Base-by-base conservation (phyloP, 2,888 invertebrate species). In the Thyatira batis region DNA sequence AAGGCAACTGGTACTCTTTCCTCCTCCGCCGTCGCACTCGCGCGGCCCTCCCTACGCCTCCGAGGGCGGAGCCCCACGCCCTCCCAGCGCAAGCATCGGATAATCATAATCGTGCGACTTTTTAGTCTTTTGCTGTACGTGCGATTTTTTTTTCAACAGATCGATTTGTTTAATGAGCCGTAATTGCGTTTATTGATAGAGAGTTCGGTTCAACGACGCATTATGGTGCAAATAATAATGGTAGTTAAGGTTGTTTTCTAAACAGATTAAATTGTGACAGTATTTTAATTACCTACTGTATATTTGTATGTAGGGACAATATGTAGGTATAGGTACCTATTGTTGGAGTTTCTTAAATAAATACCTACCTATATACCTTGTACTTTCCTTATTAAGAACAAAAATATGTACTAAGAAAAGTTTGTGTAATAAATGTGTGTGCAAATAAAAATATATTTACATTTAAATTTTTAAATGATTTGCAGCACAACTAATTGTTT, bases 1-100 rank as follows among this genome's bases (percentile, higher is more conserved):
- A 80, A 67, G 78, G 79, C 87, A 82, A 92, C 91, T 92, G 89
- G 82, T 79, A 82, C 87, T 86, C 88, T 80, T 78, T 76, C 84
- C 87, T 87, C 88, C 79, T 83, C 85, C 64, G 69, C 53, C 60
- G 67, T 60, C 67, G 71, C 73, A 71, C 72, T 75, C 79, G 65
- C 75, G 69, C 68, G 82, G 79, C 80, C 89, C 90, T 89, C 89
- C 89, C 88, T 78, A 85, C 89, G 89, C 88, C 89, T 82, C 77
- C 68, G 65, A 76, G 27, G 87, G 85, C 85, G 85, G 82, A 65
- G 83, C 76, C 54, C 58, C 57, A 67, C 83, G 82, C 84, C 86
- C 83, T 73, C 71, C 64, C 72, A 59, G 53, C 61, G 60, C 60
- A 65, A 61, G 62, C 70, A 64, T 63, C 65, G 60, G 61, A 62